Percentiles rank a stretch among this genome's conserved stretches.
These are phyloP conservation scores for Rhinella marina DNA, from an alignment of 2,797 vertebrate genomes.

Conservation along the genomic window DNA sequence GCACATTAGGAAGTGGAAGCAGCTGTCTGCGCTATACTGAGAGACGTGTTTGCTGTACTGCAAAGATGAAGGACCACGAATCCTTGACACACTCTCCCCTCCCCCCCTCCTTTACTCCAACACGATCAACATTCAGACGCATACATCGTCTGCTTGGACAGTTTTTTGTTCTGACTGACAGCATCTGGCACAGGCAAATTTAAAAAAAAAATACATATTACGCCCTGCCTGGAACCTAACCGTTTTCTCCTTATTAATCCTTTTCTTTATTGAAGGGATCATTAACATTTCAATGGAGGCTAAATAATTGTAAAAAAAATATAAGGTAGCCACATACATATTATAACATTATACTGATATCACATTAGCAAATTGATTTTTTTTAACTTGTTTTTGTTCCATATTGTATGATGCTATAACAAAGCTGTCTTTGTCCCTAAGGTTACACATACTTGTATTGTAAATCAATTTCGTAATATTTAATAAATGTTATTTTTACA, in stretches of 20 bases:
- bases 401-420: background rate
- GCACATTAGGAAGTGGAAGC: conserved; percentile 99
- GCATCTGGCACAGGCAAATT: conserved; percentile 91
- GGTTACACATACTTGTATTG: background rate
- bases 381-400: conserved; percentile 5
- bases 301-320: conserved; percentile 75
- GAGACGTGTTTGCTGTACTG: conserved; percentile 98
- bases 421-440: background rate
- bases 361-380: conserved; percentile 74
- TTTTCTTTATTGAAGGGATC: conserved; percentile 77
- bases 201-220: conserved; percentile 80
- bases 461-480: background rate
- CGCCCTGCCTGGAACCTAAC: conserved; percentile 80
- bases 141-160: conserved; percentile 95
- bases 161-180: conserved; percentile 96
- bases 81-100: conserved; percentile 89
- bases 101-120: conserved; percentile 79
- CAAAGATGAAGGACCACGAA: conserved; percentile 99
- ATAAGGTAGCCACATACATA: conserved; percentile 78
- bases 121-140: conserved; percentile 97
- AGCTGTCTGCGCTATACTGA: conserved; percentile 99
- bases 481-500: background rate
- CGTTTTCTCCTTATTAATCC: conserved; percentile 82
- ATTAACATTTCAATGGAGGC: conserved; percentile 82
- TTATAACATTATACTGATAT: conserved; percentile 71